Percentiles rank a stretch among this genome's conserved stretches.
phyloP scores from a whole-genome alignment of 1,140 invertebrate genomes.

The Micrasema minimum region DNA sequence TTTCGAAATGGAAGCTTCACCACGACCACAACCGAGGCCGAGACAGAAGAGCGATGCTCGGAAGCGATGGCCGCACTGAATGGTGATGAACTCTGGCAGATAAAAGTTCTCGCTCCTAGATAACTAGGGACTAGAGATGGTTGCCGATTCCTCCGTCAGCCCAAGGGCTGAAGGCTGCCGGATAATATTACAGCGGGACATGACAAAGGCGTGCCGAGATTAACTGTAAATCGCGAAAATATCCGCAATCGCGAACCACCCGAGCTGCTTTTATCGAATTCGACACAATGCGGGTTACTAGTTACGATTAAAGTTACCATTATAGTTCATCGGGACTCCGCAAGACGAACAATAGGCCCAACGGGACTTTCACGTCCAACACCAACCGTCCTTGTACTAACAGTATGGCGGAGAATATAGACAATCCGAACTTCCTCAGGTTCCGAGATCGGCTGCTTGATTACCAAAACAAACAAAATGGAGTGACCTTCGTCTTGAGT shows the following conservation, averaged over 20 bases:
- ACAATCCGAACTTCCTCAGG: conserved; percentile 2
- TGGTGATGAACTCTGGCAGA: conserved; percentile 26
- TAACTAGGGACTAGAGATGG: conserved; percentile 3
- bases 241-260: conserved; percentile 34
- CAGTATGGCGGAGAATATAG: conserved; percentile 6
- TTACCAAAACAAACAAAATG: conserved; percentile 9
- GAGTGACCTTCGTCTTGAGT: conserved; percentile 9
- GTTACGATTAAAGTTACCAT: neutral
- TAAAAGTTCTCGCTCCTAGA: conserved; percentile 8
- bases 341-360: conserved; percentile 20
- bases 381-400: conserved; percentile 4
- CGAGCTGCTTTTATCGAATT: conserved; percentile 43
- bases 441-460: neutral
- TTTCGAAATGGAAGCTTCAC: conserved; percentile 25
- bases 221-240: conserved; percentile 47
- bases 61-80: conserved; percentile 24
- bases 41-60: conserved; percentile 24
- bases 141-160: conserved; percentile 16
- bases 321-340: conserved; percentile 3
- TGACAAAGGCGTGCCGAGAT: conserved; percentile 42
- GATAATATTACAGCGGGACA: conserved; percentile 42
- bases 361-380: conserved; percentile 23
- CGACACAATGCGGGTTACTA: conserved; percentile 35
- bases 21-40: neutral
- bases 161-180: conserved; percentile 30